These are phyloP conservation scores for Amiota minor DNA, from an alignment of 2,888 invertebrate species.

Conservation along the genomic window DNA sequence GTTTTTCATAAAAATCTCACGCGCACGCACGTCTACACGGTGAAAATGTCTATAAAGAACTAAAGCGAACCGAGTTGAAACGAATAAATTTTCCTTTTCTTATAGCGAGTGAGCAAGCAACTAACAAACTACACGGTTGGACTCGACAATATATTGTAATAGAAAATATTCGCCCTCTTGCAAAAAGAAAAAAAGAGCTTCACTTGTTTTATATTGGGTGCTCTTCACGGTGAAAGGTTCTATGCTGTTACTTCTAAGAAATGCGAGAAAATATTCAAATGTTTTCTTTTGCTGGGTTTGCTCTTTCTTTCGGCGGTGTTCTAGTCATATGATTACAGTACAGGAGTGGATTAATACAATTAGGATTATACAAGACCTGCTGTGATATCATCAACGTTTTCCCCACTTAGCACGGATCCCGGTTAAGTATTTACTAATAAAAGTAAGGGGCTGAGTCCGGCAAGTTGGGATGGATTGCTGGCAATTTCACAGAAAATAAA, in stretches of 20 bases:
- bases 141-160: too few species aligned
- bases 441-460: too few species aligned
- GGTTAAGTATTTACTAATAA: too few species aligned
- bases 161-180: background rate
- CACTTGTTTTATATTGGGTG: background rate
- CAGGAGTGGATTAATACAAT: slow-evolving; percentile 14
- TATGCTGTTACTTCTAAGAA: background rate
- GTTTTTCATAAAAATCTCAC: background rate
- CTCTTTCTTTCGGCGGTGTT: background rate
- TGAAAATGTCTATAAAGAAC: slow-evolving; percentile 69
- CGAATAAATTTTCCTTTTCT: background rate
- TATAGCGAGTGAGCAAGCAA: background rate
- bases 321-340: background rate
- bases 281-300: background rate
- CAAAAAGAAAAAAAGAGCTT: background rate
- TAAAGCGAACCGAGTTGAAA: slow-evolving; percentile 30
- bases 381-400: too few species aligned
- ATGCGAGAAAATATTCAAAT: slow-evolving; percentile 7
- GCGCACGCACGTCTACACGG: slow-evolving; percentile 61
- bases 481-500: too few species aligned
- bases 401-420: too few species aligned
- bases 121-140: too few species aligned
- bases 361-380: too few species aligned
- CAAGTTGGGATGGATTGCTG: too few species aligned
- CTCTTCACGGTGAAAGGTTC: background rate